phyloP scores from a whole-genome alignment of 2,888 invertebrate species.

The Ophion slaviceki region DNA sequence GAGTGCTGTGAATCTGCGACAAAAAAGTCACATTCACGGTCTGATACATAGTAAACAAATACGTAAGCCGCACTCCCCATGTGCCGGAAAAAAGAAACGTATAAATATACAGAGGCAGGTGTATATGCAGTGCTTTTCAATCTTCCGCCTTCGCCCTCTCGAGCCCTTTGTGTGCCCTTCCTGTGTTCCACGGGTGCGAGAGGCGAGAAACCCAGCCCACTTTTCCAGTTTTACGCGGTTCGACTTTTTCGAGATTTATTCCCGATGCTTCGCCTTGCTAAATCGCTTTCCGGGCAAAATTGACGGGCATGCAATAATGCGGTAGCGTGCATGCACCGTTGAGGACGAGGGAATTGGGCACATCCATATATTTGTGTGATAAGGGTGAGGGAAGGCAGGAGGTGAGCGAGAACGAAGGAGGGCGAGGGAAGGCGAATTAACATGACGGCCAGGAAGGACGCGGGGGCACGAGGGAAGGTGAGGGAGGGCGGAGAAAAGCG shows the following conservation, averaged over 20 bases:
- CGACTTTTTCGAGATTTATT: slow-evolving; percentile 83
- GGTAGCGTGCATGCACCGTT: too few relatives aligned
- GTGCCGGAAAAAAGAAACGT: background rate
- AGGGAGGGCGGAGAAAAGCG: too few relatives aligned
- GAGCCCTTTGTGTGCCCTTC: background rate
- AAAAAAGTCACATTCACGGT: background rate
- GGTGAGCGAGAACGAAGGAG: too few relatives aligned
- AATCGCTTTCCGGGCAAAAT: slow-evolving; percentile 83
- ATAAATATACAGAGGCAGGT: slow-evolving; percentile 40
- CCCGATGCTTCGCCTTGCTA: slow-evolving; percentile 80
- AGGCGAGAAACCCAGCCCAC: slow-evolving; percentile 5
- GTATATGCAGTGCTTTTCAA: slow-evolving; percentile 33
- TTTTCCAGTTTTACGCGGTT: slow-evolving; percentile 81
- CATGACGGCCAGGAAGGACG: too few relatives aligned
- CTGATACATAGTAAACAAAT: background rate
- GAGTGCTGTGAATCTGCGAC: background rate
- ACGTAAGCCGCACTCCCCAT: background rate
- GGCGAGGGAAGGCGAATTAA: too few relatives aligned
- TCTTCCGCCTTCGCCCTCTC: slow-evolving; percentile 9
- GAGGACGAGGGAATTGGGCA: too few relatives aligned
- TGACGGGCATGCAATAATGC: slow-evolving; percentile 77
- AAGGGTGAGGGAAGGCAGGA: too few relatives aligned
- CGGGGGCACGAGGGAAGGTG: too few relatives aligned
- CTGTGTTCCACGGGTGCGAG: background rate
- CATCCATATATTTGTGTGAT: too few relatives aligned